Evolutionary conservation across 2,888 invertebrate genomes (phyloP).

Genomic region (Rotaria magnacalcarata): DNA sequence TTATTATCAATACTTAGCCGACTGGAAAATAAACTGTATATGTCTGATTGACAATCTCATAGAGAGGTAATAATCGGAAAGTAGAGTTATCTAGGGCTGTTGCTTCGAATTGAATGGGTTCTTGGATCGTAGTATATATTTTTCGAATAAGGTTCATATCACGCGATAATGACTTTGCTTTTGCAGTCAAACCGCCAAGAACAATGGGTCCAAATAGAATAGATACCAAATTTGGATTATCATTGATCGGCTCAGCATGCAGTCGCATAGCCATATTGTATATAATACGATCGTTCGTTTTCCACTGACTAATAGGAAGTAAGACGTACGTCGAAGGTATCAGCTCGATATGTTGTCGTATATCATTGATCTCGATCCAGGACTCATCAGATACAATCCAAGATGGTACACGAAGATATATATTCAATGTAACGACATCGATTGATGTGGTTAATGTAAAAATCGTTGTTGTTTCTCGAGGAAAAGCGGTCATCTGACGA

Average conservation of each 20-base stretch:
- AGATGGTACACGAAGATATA: constrained; percentile 4
- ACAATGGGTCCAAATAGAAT: constrained; percentile 31
- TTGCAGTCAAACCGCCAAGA: neutral
- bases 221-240: neutral
- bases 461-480: neutral
- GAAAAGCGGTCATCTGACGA: neutral
- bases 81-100: neutral
- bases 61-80: neutral
- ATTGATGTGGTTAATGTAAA: neutral
- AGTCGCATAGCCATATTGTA: neutral
- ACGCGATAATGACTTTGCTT: neutral
- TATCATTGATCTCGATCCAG: neutral
- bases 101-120: neutral
- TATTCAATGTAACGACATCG: neutral
- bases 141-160: neutral
- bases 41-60: neutral
- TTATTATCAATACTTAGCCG: neutral
- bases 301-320: neutral
- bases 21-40: constrained; percentile 28
- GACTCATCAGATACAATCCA: neutral
- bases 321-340: neutral
- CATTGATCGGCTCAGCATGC: neutral
- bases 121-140: neutral
- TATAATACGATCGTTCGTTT: neutral
- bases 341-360: neutral